phyloP scores from a whole-genome alignment of 2,888 invertebrate genomes.

The Camptogramma bilineatum region DNA sequence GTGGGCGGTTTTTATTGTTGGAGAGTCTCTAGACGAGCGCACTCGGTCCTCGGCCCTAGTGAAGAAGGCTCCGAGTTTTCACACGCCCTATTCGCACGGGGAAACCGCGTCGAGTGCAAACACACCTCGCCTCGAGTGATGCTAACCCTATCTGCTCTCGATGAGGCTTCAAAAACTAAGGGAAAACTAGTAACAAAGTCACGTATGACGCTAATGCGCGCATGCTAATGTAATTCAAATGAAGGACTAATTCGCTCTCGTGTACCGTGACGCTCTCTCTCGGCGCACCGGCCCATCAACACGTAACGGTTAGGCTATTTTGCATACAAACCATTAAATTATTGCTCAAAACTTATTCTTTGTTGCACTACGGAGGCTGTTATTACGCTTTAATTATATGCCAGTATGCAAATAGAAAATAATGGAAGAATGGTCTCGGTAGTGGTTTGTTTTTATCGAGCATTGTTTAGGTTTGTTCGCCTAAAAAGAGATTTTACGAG shows the following conservation, averaged over 20 bases:
- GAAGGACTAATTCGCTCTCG: constrained; percentile 82
- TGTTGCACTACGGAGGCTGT: constrained; percentile 82
- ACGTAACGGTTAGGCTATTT: constrained; percentile 83
- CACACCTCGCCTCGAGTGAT: constrained; percentile 56
- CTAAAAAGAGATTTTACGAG: constrained; percentile 53
- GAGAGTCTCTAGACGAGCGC: constrained; percentile 73
- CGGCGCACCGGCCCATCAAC: constrained; percentile 80
- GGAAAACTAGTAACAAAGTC: constrained; percentile 63
- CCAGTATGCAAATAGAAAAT: constrained; percentile 82
- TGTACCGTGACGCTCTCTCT: constrained; percentile 81
- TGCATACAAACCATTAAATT: constrained; percentile 85
- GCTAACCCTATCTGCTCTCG: constrained; percentile 63
- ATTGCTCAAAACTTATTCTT: constrained; percentile 85
- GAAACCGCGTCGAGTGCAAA: constrained; percentile 54
- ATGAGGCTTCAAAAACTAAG: constrained; percentile 52
- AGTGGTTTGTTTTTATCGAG: constrained; percentile 70
- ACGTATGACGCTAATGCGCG: constrained; percentile 70
- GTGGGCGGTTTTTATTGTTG: constrained; percentile 84
- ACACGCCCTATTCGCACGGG: constrained; percentile 73
- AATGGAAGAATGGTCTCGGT: constrained; percentile 75
- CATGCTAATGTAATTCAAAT: constrained; percentile 82
- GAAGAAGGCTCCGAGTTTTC: constrained; percentile 72
- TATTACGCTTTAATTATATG: constrained; percentile 83
- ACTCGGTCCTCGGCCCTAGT: constrained; percentile 54
- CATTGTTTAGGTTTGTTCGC: constrained; percentile 58